Evolutionary conservation across 2,113 vertebrate species (phyloP), one percentile per base, ranked within the genome.

Genomic region (Stercorarius parasiticus): DNA sequence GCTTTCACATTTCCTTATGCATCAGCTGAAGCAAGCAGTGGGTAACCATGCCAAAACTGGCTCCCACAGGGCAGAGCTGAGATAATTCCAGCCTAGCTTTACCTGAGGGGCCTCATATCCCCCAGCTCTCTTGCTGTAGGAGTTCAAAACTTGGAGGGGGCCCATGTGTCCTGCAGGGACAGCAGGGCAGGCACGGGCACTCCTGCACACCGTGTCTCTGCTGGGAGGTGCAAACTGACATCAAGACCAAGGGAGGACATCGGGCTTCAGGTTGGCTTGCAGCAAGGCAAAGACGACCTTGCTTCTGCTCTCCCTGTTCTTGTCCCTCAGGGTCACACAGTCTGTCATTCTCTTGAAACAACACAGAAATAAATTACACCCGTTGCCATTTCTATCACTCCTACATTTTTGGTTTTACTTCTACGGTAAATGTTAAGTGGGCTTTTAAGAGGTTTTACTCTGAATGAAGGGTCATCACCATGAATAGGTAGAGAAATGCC

Each of bases 141-240:
- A 49, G 22, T n/a, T 61, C 17, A 47, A 47, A 61, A 6, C 18
- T 32, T 1, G 5, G n/a, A 40, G 52, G 23, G 7, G 13, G 3
- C 16, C 15, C 29, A 16, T 1, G 0, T 42, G 34, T 59, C 34
- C 34, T 1, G 0, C 17, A 27, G 34, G n/a, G 14, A 38, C 19
- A 47, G 25, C 34, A 47, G 12, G 45, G 40, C 34, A 66, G 38
- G 11, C 26, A 10, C 15, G 22, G 30, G 15, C 21, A 67, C 23
- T 55, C 13, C 74, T 56, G 23, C 47, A 34, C 20, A 12, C 74
- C 2, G 0, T 14, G 21, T 36, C n/a, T 78, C 80, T 38, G 19
- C 47, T 85, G 53, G 18, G 43, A 38, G 36, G 47, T 16, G 23
- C 21, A 79, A 61, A 32, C 10, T 53, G 30, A 12, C 58, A 36